Evolutionary conservation across 2,888 invertebrate genomes (phyloP), one percentile per base, ranked within the genome.

Genomic region (Exocentrus adspersus): DNA sequence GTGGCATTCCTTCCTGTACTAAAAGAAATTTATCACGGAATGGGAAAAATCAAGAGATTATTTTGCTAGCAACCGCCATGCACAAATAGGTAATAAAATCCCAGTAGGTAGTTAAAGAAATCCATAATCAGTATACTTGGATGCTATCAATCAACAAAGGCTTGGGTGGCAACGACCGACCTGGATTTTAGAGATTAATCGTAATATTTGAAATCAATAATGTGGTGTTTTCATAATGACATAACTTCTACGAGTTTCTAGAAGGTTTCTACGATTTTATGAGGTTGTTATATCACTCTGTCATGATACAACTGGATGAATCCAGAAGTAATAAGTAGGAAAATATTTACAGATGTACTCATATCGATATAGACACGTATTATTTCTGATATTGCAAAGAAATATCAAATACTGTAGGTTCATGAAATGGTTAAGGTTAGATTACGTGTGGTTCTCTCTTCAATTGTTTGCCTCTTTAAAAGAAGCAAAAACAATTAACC

Each of bases 151-250:
- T 48, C 48, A 48, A 48, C 10, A 28, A 28, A 28, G 28, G 48
- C 28, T 48, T 16, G 24, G 28, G 28, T 48, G 48, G 28, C 48
- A 48, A 48, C 48, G 48, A 48, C 48, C 48, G 48, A 48, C 48
- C 48, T 48, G 48, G 28, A 48, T 48, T 28, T 48, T 24, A 48
- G 28, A 28, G 19, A 48, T 28, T 48, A 48, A 48, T 48, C 48
- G 48, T 24, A 16, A 48, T 48, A 28, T 48, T 48, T 48, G 28
- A 48, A 48, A 48, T 48, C 48, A 28, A 48, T 48, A 48, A 19
- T 14, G 16, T 28, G 37, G 3, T 37, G 37, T 12, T 37, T 37
- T 37, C 37, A 37, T 12, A 37, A 37, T 37, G 37, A 14, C 10
- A 37, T 12, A 14, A 14, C 10, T 12, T 37, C 37, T 37, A 5